Evolutionary conservation across 2,888 invertebrate species (phyloP).

Genomic region (Saturnia pavonia): DNA sequence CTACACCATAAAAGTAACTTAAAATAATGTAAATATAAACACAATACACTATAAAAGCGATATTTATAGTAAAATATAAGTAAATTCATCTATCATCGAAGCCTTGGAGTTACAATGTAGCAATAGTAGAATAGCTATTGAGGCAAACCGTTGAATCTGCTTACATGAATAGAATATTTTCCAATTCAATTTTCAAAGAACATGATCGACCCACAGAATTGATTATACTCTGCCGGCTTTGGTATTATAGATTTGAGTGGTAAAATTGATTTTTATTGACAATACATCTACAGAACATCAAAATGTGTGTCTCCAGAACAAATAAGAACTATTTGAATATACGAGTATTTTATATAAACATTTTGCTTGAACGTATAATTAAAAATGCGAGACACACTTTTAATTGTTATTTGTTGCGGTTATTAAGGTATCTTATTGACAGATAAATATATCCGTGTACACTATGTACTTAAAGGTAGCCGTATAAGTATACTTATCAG

Average conservation of each 20-base stretch:
- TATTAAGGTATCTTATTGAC: not conserved
- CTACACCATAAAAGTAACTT: no score
- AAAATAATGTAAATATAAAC: no score
- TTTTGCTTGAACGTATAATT: not conserved
- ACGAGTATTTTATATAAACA: not conserved
- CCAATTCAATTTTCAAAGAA: conserved; percentile 12
- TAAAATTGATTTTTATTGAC: conserved; percentile 15
- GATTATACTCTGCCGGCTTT: conserved; percentile 1
- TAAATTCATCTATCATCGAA: not conserved
- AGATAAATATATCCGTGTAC: no score
- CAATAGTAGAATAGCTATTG: conserved; percentile 2
- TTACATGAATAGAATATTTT: conserved; percentile 15
- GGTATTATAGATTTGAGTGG: conserved; percentile 15
- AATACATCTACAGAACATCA: conserved; percentile 12
- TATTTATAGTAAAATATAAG: not conserved
- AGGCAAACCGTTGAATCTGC: conserved; percentile 1
- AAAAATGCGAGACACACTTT: not conserved
- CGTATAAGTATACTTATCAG: no score
- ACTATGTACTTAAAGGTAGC: no score
- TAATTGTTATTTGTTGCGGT: not conserved
- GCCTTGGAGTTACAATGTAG: not conserved
- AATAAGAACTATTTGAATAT: conserved; percentile 16
- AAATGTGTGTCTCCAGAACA: conserved; percentile 7
- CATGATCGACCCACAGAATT: conserved; percentile 3
- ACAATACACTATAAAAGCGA: no score